These are phyloP conservation scores for Epirrhoe tristata DNA, from an alignment of 2,888 invertebrate genomes.

Conservation along the genomic window DNA sequence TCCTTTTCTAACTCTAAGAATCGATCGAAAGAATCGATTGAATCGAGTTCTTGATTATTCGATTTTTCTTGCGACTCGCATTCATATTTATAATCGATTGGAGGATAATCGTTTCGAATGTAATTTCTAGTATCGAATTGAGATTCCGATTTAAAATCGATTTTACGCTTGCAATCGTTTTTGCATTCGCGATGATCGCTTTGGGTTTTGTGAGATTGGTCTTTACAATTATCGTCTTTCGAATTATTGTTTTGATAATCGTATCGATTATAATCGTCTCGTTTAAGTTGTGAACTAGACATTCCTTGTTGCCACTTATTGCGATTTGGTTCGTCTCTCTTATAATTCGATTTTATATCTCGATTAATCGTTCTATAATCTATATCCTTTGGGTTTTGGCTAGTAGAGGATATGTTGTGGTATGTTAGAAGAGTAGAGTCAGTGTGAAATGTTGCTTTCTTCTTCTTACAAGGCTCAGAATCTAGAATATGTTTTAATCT, in stretches of 20 bases:
- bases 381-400: slow-evolving; percentile 34
- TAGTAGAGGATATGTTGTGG: slow-evolving; percentile 51
- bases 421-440: slow-evolving; percentile 62
- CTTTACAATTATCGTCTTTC: slow-evolving; percentile 34
- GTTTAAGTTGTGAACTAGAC: slow-evolving; percentile 3
- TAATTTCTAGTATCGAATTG: slow-evolving; percentile 19
- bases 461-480: slow-evolving; percentile 54
- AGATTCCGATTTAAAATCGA: slow-evolving; percentile 27
- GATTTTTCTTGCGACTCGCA: slow-evolving; percentile 25
- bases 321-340: background rate
- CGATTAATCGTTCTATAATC: slow-evolving; percentile 35
- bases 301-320: slow-evolving; percentile 2
- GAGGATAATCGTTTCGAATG: slow-evolving; percentile 23
- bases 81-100: slow-evolving; percentile 25
- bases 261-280: slow-evolving; percentile 13
- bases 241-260: slow-evolving; percentile 9
- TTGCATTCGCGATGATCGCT: slow-evolving; percentile 14
- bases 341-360: slow-evolving; percentile 17
- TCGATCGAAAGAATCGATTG: slow-evolving; percentile 40
- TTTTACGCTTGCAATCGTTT: slow-evolving; percentile 18
- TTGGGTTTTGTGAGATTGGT: slow-evolving; percentile 1
- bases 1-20: slow-evolving; percentile 47
- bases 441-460: slow-evolving; percentile 61
- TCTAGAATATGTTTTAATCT: slow-evolving; percentile 45
- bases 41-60: slow-evolving; percentile 33